These are phyloP conservation scores for Orchesella flavescens DNA, from an alignment of 2,888 invertebrate genomes.

Conservation along the genomic window DNA sequence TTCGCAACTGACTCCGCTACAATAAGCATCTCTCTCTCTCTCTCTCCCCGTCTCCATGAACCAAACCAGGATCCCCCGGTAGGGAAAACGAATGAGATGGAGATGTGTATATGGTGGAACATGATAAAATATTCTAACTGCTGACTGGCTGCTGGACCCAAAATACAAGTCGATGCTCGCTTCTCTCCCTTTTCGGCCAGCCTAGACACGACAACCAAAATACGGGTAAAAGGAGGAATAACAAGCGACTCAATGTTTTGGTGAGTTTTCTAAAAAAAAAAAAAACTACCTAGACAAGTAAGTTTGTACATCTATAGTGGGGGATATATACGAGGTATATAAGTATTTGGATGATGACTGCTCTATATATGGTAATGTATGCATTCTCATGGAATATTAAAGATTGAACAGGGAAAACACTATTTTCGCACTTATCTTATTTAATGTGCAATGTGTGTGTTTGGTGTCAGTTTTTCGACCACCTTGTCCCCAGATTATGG, in stretches of 20 bases:
- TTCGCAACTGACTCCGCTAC: neutral
- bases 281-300: neutral
- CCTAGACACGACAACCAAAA: neutral
- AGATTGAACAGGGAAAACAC: too few species aligned
- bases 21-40: neutral
- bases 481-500: too few species aligned
- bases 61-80: neutral
- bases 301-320: neutral
- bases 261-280: too few species aligned
- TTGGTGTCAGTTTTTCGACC: too few species aligned
- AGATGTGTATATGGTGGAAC: slow-evolving; percentile 4
- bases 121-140: slow-evolving; percentile 4
- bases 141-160: neutral
- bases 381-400: too few species aligned
- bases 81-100: slow-evolving; percentile 4
- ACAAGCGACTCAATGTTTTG: too few species aligned
- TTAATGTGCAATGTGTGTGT: too few species aligned
- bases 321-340: neutral
- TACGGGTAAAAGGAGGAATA: neutral
- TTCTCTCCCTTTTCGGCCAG: neutral
- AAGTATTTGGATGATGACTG: too few species aligned
- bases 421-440: too few species aligned
- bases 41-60: neutral
- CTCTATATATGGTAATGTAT: too few species aligned
- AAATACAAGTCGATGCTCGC: neutral